Conservation (phyloP, 2,797 vertebrate species). For the Ispidina lecontei region DNA sequence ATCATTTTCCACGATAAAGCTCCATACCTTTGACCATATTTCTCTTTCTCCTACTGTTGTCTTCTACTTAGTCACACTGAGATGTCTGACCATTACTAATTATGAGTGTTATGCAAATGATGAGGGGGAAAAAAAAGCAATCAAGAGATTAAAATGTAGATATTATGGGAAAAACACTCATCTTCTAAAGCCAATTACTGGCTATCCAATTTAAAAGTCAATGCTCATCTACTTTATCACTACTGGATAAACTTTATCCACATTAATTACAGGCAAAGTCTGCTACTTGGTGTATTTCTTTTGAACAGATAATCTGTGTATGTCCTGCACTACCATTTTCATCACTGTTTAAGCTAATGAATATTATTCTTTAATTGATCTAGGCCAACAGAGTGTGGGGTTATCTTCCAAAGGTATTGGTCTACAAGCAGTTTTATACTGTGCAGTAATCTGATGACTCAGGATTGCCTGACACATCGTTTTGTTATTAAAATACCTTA, state of each 20-base stretch:
- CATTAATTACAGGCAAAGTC: background rate
- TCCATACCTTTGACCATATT: background rate
- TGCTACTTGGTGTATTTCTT: background rate
- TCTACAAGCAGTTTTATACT: background rate
- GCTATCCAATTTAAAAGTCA: conserved; percentile 2
- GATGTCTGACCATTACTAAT: background rate
- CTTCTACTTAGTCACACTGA: background rate
- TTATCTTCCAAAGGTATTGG: background rate
- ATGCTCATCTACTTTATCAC: background rate
- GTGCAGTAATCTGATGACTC: background rate
- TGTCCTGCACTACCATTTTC: background rate
- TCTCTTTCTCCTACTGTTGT: background rate
- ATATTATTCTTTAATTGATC: background rate
- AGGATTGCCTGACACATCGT: background rate
- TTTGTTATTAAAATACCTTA: background rate
- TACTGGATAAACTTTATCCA: background rate
- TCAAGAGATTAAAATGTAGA: background rate
- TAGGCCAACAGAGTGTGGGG: background rate
- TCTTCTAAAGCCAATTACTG: background rate
- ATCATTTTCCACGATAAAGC: background rate
- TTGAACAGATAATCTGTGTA: background rate
- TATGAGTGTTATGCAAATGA: background rate
- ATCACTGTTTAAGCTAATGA: background rate
- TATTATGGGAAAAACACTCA: background rate
- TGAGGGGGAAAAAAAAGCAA: background rate